Percentiles rank a stretch among this genome's conserved stretches.
These are phyloP conservation scores for Ictidomys tridecemlineatus DNA, from an alignment of 2,113 vertebrate genomes.

Conservation along the genomic window DNA sequence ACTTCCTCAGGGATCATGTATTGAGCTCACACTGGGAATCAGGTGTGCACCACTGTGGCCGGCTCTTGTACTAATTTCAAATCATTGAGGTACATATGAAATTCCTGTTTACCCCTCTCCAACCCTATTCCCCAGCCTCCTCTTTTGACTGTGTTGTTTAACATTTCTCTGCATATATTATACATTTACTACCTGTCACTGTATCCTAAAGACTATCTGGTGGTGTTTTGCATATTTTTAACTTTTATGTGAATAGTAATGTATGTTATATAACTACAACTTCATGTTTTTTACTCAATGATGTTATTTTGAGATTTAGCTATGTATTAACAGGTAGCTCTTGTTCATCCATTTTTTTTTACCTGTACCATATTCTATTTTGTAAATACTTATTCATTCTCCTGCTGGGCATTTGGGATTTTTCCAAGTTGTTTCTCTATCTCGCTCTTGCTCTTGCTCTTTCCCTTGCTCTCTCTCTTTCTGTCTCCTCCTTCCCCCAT, in stretches of 20 bases:
- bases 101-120: too few species aligned
- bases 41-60: neutral
- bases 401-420: neutral
- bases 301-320: neutral
- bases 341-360: neutral
- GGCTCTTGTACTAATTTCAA: neutral
- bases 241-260: neutral
- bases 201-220: neutral
- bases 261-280: neutral
- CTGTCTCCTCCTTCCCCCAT: too few species aligned
- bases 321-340: neutral
- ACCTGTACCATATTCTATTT: neutral
- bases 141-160: neutral
- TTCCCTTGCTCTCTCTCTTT: too few species aligned
- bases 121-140: neutral
- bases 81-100: neutral
- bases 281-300: neutral
- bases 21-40: neutral
- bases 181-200: neutral
- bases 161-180: neutral
- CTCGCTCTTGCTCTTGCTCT: too few species aligned
- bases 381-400: neutral
- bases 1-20: fast-evolving
- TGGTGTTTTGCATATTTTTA: neutral
- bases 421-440: neutral